A percentile compares a stretch with the other conserved stretches of the same genome.
phyloP scores from a whole-genome alignment of 2,888 invertebrate genomes.

The Ariolimax columbianus region DNA sequence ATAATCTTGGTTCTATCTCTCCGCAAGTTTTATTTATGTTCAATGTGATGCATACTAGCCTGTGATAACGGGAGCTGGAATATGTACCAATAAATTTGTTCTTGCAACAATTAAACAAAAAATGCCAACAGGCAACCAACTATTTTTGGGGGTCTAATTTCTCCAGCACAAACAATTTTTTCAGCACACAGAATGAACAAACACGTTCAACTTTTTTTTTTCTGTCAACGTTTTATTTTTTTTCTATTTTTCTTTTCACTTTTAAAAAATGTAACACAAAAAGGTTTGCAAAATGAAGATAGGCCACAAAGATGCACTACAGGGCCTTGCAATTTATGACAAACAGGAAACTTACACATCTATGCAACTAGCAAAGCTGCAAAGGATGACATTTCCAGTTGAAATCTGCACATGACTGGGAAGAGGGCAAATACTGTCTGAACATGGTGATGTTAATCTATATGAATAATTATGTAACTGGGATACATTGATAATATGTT shows the following conservation, averaged over 20 bases:
- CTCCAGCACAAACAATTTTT: too few relatives aligned
- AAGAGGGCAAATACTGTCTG: not conserved
- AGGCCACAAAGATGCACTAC: constrained; percentile 39
- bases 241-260: not conserved
- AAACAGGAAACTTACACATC: constrained; percentile 15
- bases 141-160: too few relatives aligned
- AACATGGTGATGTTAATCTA: too few relatives aligned
- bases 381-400: constrained; percentile 4
- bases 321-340: constrained; percentile 8
- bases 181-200: not conserved
- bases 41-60: too few relatives aligned
- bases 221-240: constrained; percentile 1
- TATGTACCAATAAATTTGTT: too few relatives aligned
- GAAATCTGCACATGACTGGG: not conserved
- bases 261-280: constrained; percentile 25
- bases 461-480: too few relatives aligned
- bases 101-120: too few relatives aligned
- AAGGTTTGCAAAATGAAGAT: constrained; percentile 40
- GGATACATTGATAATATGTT: too few relatives aligned
- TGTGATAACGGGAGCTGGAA: too few relatives aligned
- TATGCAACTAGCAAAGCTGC: constrained; percentile 38
- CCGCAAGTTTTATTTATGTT: too few relatives aligned
- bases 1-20: too few relatives aligned
- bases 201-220: not conserved
- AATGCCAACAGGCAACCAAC: too few relatives aligned